Percentiles rank a stretch among this genome's conserved stretches.
Evolutionary conservation across 2,797 vertebrate genomes (phyloP).

Genomic region (Typhlichthys eigenmanni): DNA sequence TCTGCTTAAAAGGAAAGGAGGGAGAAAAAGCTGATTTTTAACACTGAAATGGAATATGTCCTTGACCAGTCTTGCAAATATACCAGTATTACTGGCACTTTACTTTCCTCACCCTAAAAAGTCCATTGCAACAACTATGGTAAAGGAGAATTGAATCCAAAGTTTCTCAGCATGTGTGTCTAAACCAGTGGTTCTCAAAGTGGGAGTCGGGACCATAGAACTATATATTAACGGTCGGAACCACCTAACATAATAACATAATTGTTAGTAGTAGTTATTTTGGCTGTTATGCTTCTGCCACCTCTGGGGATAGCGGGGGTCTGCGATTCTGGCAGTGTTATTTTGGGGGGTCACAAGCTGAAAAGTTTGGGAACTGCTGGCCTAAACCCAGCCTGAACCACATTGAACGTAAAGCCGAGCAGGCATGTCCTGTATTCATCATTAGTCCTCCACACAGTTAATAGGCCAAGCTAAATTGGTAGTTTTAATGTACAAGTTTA

Average conservation of each 20-base stretch:
- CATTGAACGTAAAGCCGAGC: constrained; percentile 17
- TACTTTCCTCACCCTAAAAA: background rate
- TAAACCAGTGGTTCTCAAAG: no score
- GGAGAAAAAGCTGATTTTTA: constrained; percentile 47
- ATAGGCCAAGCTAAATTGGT: background rate
- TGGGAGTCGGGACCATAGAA: no score
- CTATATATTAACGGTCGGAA: no score
- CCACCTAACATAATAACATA: no score
- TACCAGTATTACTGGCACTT: background rate
- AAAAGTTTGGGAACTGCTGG: no score
- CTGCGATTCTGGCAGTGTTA: no score
- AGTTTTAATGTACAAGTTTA: constrained; percentile 1
- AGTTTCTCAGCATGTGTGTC: no score
- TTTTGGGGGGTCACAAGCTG: no score
- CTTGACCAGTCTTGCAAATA: constrained; percentile 5
- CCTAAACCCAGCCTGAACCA: background rate
- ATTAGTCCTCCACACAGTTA: constrained; percentile 13
- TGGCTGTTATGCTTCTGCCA: no score
- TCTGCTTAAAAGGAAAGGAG: constrained; percentile 57
- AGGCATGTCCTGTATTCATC: constrained; percentile 7
- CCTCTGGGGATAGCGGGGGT: no score
- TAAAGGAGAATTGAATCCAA: background rate
- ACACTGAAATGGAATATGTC: constrained; percentile 32
- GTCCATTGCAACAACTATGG: background rate
- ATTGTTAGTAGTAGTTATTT: no score